Conservation (phyloP, 1,140 invertebrate genomes). For the Drosophila arizonae region DNA sequence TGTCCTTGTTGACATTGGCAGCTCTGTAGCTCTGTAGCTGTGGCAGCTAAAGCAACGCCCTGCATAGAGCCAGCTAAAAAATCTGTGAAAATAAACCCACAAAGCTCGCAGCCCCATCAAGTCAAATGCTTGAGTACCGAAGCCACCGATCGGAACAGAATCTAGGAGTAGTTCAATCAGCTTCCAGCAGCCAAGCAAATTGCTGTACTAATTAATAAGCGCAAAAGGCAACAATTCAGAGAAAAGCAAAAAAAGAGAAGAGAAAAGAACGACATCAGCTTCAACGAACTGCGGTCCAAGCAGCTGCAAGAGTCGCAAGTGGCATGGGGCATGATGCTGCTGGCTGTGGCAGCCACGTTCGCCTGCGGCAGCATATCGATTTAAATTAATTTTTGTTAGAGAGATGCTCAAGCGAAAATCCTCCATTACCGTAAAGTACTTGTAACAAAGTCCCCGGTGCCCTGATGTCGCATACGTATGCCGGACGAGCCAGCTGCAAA, state of each 20-base stretch:
- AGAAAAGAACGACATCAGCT: neutral
- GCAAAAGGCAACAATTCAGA: constrained; percentile 14
- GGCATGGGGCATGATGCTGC: neutral
- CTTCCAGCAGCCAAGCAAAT: constrained; percentile 51
- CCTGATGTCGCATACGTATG: constrained; percentile 71
- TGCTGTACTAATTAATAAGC: constrained; percentile 73
- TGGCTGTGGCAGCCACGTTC: constrained; percentile 25
- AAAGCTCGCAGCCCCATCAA: neutral
- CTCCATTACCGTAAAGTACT: constrained; percentile 83
- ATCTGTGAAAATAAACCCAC: constrained; percentile 13
- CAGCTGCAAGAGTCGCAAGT: constrained; percentile 7
- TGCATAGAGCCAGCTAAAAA: constrained; percentile 27
- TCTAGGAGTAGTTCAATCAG: constrained; percentile 53
- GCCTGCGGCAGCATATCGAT: constrained; percentile 75
- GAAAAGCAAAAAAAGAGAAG: neutral
- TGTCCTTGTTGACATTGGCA: constrained; percentile 78
- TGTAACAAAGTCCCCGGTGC: constrained; percentile 78
- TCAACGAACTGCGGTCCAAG: neutral
- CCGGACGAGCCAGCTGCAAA: constrained; percentile 42
- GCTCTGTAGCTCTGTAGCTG: constrained; percentile 3
- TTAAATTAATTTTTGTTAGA: constrained; percentile 83
- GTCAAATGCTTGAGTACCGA: neutral
- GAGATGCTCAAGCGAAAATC: constrained; percentile 83
- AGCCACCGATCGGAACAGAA: neutral
- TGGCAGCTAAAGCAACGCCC: constrained; percentile 2